Base-by-base conservation (phyloP, 64 coral and sea anemone species). In the Dendrophyllia cribrosa region DNA sequence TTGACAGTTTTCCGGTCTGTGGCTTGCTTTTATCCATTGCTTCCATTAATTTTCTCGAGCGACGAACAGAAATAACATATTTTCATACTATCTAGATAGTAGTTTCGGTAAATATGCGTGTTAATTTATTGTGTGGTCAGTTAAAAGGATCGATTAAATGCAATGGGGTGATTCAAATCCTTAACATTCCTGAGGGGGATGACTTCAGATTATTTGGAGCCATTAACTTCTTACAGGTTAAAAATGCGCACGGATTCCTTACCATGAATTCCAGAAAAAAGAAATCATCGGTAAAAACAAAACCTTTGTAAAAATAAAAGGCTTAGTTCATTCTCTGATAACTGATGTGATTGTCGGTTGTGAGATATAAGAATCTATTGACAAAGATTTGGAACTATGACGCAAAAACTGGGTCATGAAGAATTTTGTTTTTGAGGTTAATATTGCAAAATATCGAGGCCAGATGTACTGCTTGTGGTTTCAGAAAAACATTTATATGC, bases 161-260 rank as follows among this genome's bases (percentile, higher is more conserved):
- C 44, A 21, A 67, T 19, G 19, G 1, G 24, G 4, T 49, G 44
- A 84, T 84, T 84, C 20, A 67, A 67, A 84, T 84, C 62, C 15
- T 51, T 68, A 19, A 68, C 44, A 84, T 84, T 67, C 80, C 78
- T 64, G 8, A 64, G 12, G 45, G 60, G 80, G 58, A 67, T 67
- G 60, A 66, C 80, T 84, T 84, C 62, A 84, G 80, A 67, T 84
- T 84, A 66, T 68, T 67, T 67, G 60, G 45, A 17, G 62, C 60
- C 80, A 84, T 67, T 67, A 67, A 50, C 62, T 67, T 64, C 80
- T 84, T 67, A 84, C 17, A 82, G 15, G 43, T 63, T 61, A 19
- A 82, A 59, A 64, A 82, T 82, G 78, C 11, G 62, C 15, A 45
- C 44, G 61, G 43, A 66, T 68, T 23, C 60, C 10, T 84, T 84